phyloP scores from a whole-genome alignment of 2,888 invertebrate species.

The Lochmaea crataegi region DNA sequence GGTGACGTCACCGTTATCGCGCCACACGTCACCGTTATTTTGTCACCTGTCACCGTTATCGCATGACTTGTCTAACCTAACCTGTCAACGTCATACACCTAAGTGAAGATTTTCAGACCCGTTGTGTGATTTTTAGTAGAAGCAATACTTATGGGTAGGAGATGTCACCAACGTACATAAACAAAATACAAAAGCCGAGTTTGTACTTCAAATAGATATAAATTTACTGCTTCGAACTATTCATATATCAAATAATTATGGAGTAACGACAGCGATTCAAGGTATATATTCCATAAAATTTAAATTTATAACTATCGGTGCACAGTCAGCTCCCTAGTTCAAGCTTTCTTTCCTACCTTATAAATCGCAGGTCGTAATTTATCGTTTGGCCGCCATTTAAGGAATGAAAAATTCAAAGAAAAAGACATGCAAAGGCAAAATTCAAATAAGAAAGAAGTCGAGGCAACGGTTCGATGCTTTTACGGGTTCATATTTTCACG shows the following conservation, averaged over 20 bases:
- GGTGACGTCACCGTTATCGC: too few relatives aligned
- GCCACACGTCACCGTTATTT: too few relatives aligned
- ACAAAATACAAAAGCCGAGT: neutral
- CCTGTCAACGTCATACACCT: too few relatives aligned
- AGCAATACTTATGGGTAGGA: too few relatives aligned
- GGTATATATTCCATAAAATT: slow-evolving; percentile 16
- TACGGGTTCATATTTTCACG: slow-evolving; percentile 29
- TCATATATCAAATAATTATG: slow-evolving; percentile 17
- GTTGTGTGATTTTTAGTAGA: too few relatives aligned
- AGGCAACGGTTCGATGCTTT: slow-evolving; percentile 22
- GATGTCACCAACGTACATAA: too few relatives aligned
- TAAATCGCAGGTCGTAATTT: slow-evolving; percentile 39
- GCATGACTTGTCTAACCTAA: too few relatives aligned
- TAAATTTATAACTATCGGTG: slow-evolving; percentile 33
- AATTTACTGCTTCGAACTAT: neutral
- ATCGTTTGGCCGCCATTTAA: slow-evolving; percentile 35
- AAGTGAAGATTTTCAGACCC: too few relatives aligned
- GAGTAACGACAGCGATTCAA: neutral
- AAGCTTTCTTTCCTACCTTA: too few relatives aligned
- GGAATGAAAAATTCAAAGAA: slow-evolving; percentile 36
- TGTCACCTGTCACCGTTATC: too few relatives aligned
- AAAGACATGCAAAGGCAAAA: slow-evolving; percentile 25
- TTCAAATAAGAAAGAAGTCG: slow-evolving; percentile 14
- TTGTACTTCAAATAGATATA: neutral
- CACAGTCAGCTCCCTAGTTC: slow-evolving; percentile 27